These are phyloP conservation scores for Zaprionus tsacasi DNA, from an alignment of 1,140 invertebrate genomes.

Conservation along the genomic window DNA sequence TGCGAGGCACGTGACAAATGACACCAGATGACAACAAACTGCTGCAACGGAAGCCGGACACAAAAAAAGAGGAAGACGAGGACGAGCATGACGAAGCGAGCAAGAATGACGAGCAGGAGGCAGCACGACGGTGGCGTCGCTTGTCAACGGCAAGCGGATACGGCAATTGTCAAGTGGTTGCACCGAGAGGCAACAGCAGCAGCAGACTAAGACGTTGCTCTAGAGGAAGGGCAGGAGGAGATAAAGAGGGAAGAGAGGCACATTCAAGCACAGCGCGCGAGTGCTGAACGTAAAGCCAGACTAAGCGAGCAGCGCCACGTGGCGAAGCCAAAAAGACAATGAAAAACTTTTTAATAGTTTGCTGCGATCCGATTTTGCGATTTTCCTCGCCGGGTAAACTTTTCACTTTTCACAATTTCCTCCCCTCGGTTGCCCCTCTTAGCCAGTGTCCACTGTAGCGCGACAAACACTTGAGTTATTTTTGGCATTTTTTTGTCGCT, in stretches of 20 bases:
- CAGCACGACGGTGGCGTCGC: slow-evolving; percentile 25
- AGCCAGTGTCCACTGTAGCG: slow-evolving; percentile 34
- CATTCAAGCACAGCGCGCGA: no score
- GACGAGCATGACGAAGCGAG: not conserved
- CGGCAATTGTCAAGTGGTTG: slow-evolving; percentile 69
- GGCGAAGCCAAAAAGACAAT: not conserved
- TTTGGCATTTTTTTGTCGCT: slow-evolving; percentile 43
- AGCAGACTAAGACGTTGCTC: not conserved
- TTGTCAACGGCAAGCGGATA: slow-evolving; percentile 69
- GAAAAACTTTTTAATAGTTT: not conserved
- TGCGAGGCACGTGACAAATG: slow-evolving; percentile 70
- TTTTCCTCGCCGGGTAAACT: not conserved
- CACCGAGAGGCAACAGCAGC: slow-evolving; percentile 22
- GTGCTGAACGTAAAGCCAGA: not conserved
- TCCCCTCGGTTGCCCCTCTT: not conserved
- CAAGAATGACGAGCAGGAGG: not conserved
- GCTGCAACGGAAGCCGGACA: slow-evolving; percentile 63
- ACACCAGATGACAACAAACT: slow-evolving; percentile 74
- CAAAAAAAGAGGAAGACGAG: slow-evolving; percentile 13
- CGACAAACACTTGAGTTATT: slow-evolving; percentile 74
- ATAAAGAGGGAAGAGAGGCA: not conserved
- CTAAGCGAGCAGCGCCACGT: not conserved
- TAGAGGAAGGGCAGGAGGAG: not conserved
- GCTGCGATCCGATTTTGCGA: not conserved
- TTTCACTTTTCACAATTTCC: not conserved